Evolutionary conservation across 2,888 invertebrate genomes (phyloP), one percentile per base, ranked within the genome.

Genomic region (Aphodius sticticus): DNA sequence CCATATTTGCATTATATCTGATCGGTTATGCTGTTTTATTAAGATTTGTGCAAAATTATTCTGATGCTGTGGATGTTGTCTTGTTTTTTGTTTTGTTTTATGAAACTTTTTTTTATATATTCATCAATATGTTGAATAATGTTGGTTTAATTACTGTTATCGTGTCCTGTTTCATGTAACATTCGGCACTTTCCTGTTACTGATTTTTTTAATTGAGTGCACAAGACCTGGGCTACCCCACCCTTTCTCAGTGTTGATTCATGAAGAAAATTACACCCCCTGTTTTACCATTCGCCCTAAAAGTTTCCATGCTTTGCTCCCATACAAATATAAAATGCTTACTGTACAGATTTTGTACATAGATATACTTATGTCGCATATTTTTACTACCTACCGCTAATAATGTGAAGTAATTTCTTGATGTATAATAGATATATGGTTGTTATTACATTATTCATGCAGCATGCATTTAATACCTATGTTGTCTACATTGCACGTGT

Each of bases 1-100:
- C 81, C 82, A 78, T 77, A 81, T 80, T 80, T 79, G 70, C 80
- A 79, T 81, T 78, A 79, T 76, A 77, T 80, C 69, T 53, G 26
- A 72, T 4, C 15, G 6, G 16, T 53, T 37, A 53, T 35, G n/a
- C 12, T 74, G 6, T 26, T 74, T 74, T 74, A 26, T 14, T 70
- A 35, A 16, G 14, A 75, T 76, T 69, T n/a, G 38, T 69, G 53
- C 12, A 16, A 77, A 7, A 16, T 38, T 36, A 12, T 53, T 53
- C 12, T 53, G 9, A 53, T 12, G 12, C 53, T 12, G 9, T 53
- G 9, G 6, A 2, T 5, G 53, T 53, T 53, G 53, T 53, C 12
- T 12, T 9, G 53, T 53, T 53, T 53, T 53, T 53, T 53, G 53
- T 53, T 53, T 53, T 53, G 38, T 53, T 53, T 12, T 53, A 53